These are phyloP conservation scores for Haliclona indistincta DNA, from an alignment of 37 sponge, comb jelly and placozoan genomes.

Conservation along the genomic window DNA sequence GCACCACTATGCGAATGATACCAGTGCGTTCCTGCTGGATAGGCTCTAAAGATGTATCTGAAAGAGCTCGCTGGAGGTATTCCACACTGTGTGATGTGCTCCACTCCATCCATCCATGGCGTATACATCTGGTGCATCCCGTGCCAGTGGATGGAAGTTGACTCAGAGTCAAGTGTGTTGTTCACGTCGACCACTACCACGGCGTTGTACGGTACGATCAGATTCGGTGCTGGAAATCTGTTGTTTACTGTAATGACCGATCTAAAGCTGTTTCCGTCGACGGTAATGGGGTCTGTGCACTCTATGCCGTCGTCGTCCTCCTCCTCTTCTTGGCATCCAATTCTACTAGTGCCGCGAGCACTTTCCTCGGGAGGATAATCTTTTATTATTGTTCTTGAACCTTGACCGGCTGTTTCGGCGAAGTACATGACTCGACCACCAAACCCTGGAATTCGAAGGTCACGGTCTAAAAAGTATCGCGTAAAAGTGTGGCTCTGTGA, in stretches of 20 bases:
- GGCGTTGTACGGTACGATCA: conserved; percentile 34
- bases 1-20: conserved; percentile 66
- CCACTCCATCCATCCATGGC: conserved; percentile 69
- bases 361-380: too few relatives aligned
- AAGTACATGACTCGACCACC: too few relatives aligned
- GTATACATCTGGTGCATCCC: conserved; percentile 48
- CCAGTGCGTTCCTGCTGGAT: conserved; percentile 65
- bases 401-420: too few relatives aligned
- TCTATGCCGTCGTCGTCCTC: too few relatives aligned
- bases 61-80: conserved; percentile 30
- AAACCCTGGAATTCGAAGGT: too few relatives aligned
- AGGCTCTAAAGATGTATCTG: conserved; percentile 50
- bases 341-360: too few relatives aligned
- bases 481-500: too few relatives aligned
- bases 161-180: conserved; percentile 33
- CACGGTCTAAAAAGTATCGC: too few relatives aligned
- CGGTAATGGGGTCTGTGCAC: too few relatives aligned
- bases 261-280: conserved; percentile 23
- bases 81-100: conserved; percentile 48
- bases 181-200: conserved; percentile 25
- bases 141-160: conserved; percentile 70
- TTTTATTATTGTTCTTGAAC: too few relatives aligned
- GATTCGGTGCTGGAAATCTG: conserved; percentile 41
- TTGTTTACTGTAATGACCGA: conserved; percentile 38
- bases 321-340: too few relatives aligned